Conservation (phyloP, 2,888 invertebrate genomes). For the Melanargia galathea region DNA sequence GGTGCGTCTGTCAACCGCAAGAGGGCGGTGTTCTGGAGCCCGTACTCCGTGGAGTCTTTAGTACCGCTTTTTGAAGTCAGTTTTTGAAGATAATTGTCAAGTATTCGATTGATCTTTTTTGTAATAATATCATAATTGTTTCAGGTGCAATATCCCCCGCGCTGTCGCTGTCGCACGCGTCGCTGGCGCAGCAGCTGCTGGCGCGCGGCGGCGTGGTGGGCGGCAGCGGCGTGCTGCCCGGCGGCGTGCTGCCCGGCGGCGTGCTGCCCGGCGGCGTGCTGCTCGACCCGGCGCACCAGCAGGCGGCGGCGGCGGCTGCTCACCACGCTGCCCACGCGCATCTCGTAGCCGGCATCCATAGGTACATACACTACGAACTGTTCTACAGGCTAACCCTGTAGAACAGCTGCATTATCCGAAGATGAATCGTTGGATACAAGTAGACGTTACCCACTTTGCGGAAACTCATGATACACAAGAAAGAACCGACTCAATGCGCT, state of each 20-base stretch:
- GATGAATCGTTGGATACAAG: too few species aligned
- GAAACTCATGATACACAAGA: too few species aligned
- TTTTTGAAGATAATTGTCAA: too few species aligned
- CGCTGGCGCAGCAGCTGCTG: constrained; percentile 72
- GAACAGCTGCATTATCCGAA: too few species aligned
- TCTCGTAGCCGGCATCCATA: constrained; percentile 85
- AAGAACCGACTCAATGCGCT: too few species aligned
- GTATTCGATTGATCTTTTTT: too few species aligned
- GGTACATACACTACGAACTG: constrained; percentile 58
- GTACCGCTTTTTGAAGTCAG: too few species aligned
- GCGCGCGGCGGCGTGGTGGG: constrained; percentile 56
- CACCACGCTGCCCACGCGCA: constrained; percentile 85
- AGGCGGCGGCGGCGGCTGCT: constrained; percentile 75
- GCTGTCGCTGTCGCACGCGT: constrained; percentile 83
- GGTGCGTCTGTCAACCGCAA: constrained; percentile 93
- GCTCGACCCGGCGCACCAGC: constrained; percentile 75
- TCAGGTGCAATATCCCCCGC: constrained; percentile 92
- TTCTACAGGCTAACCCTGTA: too few species aligned
- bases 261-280: constrained; percentile 71
- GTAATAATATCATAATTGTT: constrained; percentile 36
- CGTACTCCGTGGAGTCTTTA: constrained; percentile 96
- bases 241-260: constrained; percentile 69
- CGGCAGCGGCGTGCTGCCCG: constrained; percentile 67
- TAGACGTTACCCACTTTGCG: too few species aligned
- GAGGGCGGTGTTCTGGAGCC: constrained; percentile 95